Conservation (phyloP, 2,113 vertebrate species). For the Miniopterus natalensis region DNA sequence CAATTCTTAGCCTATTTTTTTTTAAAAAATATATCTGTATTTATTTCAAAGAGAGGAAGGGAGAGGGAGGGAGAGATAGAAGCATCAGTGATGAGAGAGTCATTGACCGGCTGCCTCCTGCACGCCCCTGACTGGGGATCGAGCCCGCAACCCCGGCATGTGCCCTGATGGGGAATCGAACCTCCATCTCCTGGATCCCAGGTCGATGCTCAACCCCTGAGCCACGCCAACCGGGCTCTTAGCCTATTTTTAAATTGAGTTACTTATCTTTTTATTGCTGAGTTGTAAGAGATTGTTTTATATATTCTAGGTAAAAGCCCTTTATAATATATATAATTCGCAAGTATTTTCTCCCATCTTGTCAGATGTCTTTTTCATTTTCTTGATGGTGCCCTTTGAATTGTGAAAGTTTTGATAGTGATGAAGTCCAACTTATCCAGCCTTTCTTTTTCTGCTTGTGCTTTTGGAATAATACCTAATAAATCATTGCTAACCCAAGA, state of each 20-base stretch:
- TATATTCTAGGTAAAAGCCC: not conserved
- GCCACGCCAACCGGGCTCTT: not conserved
- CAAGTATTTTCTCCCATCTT: not conserved
- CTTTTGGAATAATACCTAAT: not conserved
- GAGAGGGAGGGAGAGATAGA: no score
- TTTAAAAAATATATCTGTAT: no score
- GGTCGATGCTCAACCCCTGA: no score
- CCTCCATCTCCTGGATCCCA: no score
- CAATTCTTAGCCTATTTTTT: not conserved
- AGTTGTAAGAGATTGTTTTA: not conserved
- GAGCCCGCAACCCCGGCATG: no score
- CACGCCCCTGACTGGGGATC: no score
- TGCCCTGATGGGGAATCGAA: no score
- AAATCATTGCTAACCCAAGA: not conserved
- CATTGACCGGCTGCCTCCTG: no score
- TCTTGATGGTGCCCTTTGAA: slow-evolving; percentile 17
- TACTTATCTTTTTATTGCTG: not conserved
- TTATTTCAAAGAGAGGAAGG: no score
- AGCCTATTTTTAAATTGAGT: not conserved
- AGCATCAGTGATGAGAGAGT: no score
- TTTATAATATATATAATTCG: not conserved
- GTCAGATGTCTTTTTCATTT: not conserved
- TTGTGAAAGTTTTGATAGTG: not conserved
- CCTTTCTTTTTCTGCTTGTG: not conserved
- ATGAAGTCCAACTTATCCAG: not conserved